Conservation (phyloP, 2,113 vertebrate genomes). For the Ciconia stormi region DNA sequence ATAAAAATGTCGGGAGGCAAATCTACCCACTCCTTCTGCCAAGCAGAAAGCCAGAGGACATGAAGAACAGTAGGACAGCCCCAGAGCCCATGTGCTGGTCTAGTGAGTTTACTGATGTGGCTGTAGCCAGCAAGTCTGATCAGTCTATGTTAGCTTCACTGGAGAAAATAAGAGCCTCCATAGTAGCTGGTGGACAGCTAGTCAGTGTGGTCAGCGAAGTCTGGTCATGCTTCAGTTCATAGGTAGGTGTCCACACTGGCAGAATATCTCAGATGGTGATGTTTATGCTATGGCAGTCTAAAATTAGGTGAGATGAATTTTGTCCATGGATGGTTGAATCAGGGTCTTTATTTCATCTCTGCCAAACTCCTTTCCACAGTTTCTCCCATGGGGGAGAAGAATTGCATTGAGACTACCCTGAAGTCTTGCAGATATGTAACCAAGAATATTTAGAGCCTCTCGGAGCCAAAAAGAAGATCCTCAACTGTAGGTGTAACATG, state of each 20-base stretch:
- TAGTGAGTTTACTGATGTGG: background rate
- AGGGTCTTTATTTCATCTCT: background rate
- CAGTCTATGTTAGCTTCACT: background rate
- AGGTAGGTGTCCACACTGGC: background rate
- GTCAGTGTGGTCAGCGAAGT: background rate
- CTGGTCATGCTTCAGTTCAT: background rate
- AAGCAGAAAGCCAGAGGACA: background rate
- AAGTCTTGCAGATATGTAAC: background rate
- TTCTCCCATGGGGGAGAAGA: background rate
- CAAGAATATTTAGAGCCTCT: background rate
- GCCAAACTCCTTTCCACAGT: background rate
- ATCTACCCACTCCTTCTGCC: background rate
- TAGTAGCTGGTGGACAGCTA: background rate
- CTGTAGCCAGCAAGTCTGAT: background rate
- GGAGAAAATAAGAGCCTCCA: background rate
- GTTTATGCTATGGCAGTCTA: background rate
- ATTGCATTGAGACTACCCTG: background rate
- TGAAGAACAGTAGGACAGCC: background rate
- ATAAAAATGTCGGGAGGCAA: background rate
- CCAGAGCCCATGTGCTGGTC: background rate
- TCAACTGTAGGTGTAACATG: background rate
- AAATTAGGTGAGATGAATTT: background rate
- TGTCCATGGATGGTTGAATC: background rate
- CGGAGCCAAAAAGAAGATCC: background rate
- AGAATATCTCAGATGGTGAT: background rate